Evolutionary conservation across 1,140 invertebrate species (phyloP).

Genomic region (Ephestia elutella): DNA sequence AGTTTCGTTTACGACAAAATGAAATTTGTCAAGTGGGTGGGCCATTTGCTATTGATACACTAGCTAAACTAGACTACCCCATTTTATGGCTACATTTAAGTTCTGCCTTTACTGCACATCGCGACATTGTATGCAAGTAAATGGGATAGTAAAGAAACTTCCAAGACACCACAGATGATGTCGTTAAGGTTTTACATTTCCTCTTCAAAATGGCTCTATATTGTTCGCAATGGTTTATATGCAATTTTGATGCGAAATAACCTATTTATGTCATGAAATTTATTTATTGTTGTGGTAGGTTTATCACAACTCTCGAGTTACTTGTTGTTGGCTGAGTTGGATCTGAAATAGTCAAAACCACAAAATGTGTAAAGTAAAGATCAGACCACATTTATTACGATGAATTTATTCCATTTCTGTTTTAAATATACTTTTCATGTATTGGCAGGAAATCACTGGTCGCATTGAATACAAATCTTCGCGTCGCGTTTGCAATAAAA

Average conservation of each 20-base stretch:
- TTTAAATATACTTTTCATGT: no score
- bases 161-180: slow-evolving; percentile 6
- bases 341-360: no score
- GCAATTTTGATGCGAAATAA: not conserved
- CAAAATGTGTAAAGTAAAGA: no score
- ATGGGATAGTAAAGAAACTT: slow-evolving; percentile 5
- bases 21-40: slow-evolving; percentile 19
- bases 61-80: slow-evolving; percentile 14
- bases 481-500: not conserved
- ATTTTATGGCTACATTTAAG: slow-evolving; percentile 25
- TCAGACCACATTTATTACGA: no score
- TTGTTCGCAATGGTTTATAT: slow-evolving; percentile 5
- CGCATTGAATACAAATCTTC: not conserved
- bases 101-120: slow-evolving; percentile 18
- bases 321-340: no score
- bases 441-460: not conserved
- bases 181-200: slow-evolving; percentile 12
- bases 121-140: slow-evolving; percentile 12
- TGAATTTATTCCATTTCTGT: no score
- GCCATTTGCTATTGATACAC: slow-evolving; percentile 21
- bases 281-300: not conserved
- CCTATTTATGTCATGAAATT: not conserved
- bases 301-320: no score
- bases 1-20: slow-evolving; percentile 12
- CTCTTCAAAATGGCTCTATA: slow-evolving; percentile 4